phyloP scores from a whole-genome alignment of 2,113 vertebrate genomes.

The Geococcyx californianus region DNA sequence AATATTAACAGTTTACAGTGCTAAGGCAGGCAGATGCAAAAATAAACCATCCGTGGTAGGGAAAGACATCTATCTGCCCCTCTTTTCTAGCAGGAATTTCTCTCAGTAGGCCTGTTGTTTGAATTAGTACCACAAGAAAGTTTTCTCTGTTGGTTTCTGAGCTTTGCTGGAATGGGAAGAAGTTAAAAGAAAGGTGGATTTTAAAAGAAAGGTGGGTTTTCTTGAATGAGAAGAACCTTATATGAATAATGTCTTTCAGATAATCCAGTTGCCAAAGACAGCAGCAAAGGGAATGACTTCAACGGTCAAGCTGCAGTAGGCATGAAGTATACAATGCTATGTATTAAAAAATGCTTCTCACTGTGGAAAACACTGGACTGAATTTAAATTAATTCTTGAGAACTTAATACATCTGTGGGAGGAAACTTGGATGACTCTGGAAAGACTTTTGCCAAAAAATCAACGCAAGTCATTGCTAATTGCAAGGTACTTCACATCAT shows the following conservation, averaged over 20 bases:
- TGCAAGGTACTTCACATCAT: not conserved
- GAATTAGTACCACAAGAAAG: not conserved
- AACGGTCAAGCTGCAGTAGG: not conserved
- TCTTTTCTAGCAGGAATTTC: not conserved
- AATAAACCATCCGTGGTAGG: not conserved
- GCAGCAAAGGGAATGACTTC: not conserved
- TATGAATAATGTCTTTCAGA: not conserved
- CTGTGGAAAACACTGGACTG: not conserved
- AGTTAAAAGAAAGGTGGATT: not conserved
- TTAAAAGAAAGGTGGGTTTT: not conserved
- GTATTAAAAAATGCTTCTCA: not conserved
- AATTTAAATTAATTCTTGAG: not conserved
- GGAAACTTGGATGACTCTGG: not conserved
- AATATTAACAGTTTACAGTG: not conserved
- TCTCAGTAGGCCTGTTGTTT: not conserved
- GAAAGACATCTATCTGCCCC: not conserved
- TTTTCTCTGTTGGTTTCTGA: not conserved
- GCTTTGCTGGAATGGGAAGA: not conserved
- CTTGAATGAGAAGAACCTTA: not conserved
- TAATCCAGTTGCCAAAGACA: not conserved
- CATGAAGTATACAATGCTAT: not conserved
- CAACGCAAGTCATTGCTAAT: not conserved
- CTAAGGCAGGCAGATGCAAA: not conserved
- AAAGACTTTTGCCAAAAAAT: not conserved
- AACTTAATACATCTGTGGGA: not conserved